Evolutionary conservation across 2,888 invertebrate genomes (phyloP).

Genomic region (Anarsia innoxiella): DNA sequence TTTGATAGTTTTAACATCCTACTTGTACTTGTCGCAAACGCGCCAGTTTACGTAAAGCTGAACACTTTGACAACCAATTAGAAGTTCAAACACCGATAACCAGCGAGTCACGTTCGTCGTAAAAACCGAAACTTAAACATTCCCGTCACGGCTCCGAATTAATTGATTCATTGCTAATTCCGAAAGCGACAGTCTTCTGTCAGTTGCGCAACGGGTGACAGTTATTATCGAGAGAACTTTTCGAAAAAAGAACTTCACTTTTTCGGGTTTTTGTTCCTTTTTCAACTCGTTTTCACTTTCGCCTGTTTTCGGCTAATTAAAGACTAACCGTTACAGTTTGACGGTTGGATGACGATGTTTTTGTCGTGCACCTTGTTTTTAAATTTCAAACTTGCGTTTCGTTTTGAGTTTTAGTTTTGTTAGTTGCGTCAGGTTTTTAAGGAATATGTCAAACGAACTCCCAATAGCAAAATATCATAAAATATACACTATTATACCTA

Average conservation of each 20-base stretch:
- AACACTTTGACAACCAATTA: too few relatives aligned
- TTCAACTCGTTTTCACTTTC: neutral
- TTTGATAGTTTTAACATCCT: too few relatives aligned
- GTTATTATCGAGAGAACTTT: neutral
- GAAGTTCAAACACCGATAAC: neutral
- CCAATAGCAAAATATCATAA: too few relatives aligned
- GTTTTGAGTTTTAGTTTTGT: too few relatives aligned
- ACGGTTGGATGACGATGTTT: neutral
- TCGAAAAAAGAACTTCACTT: neutral
- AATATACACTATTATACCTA: too few relatives aligned
- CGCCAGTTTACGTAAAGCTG: too few relatives aligned
- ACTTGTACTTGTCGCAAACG: too few relatives aligned
- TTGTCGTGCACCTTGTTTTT: too few relatives aligned
- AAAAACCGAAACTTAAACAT: conserved; percentile 16
- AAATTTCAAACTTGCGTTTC: too few relatives aligned
- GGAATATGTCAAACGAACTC: too few relatives aligned
- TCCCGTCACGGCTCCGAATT: conserved; percentile 17
- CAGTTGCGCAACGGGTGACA: conserved; percentile 35
- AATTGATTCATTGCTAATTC: conserved; percentile 35
- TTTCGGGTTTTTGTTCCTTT: too few relatives aligned
- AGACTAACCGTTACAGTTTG: neutral
- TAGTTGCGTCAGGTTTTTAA: too few relatives aligned
- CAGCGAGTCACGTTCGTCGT: conserved; percentile 13
- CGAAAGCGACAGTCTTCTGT: conserved; percentile 21
- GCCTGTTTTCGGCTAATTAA: neutral